Conservation (phyloP, 2,888 invertebrate species). For the Rutpela maculata region DNA sequence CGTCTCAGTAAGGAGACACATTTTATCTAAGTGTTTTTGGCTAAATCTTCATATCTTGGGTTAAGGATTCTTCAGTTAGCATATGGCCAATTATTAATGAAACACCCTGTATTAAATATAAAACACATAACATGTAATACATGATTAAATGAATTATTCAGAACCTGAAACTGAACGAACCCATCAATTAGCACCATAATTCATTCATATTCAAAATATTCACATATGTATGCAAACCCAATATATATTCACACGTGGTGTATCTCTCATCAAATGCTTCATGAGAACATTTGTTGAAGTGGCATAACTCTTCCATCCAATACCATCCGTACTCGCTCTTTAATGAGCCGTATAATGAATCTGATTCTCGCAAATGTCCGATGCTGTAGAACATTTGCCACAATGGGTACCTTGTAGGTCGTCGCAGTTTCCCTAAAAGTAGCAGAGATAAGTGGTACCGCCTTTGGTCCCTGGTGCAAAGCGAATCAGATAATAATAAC, state of each 20-base stretch:
- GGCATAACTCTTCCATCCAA: slow-evolving; percentile 33
- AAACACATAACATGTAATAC: no score
- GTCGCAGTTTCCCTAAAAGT: slow-evolving; percentile 63
- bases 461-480: slow-evolving; percentile 63
- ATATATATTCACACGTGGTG: slow-evolving; percentile 25
- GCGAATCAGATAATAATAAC: slow-evolving; percentile 69
- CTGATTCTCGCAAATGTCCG: slow-evolving; percentile 48
- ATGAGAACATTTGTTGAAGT: slow-evolving; percentile 31
- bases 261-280: slow-evolving; percentile 35
- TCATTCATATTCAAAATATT: slow-evolving; percentile 16
- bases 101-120: no score
- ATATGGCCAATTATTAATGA: no score
- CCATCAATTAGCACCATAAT: slow-evolving; percentile 23
- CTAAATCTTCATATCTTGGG: no score
- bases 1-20: no score
- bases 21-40: no score
- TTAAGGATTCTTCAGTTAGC: no score
- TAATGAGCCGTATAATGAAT: slow-evolving; percentile 58
- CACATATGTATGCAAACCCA: neutral
- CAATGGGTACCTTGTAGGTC: slow-evolving; percentile 54
- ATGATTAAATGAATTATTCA: neutral
- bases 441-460: slow-evolving; percentile 64
- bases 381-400: slow-evolving; percentile 50
- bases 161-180: neutral
- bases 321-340: slow-evolving; percentile 23